These are phyloP conservation scores for Muntiacus muntjak DNA, from an alignment of 2,113 vertebrate genomes.

Conservation along the genomic window DNA sequence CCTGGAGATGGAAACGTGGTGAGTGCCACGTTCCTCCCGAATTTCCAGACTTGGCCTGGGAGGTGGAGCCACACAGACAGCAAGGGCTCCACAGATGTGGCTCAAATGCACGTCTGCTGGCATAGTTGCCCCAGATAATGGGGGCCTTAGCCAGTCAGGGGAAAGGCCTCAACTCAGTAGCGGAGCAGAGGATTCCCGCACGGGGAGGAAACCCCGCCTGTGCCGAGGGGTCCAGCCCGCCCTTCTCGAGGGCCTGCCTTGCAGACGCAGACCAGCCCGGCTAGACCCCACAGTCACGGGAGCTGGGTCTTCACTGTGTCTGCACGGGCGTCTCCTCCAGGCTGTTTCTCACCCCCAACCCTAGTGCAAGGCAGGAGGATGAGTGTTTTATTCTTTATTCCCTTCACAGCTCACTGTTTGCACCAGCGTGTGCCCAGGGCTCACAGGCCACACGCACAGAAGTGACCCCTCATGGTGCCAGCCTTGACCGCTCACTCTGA, in stretches of 20 bases:
- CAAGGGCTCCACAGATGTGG: accelerated
- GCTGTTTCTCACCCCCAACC: too few species aligned
- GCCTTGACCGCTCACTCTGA: background rate
- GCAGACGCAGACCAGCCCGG: accelerated
- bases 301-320: accelerated
- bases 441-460: accelerated
- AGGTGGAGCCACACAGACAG: background rate
- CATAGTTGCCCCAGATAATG: accelerated
- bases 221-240: background rate
- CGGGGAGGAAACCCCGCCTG: background rate
- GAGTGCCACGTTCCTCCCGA: accelerated
- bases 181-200: background rate
- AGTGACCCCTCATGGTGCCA: accelerated
- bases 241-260: background rate
- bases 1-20: accelerated
- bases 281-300: accelerated
- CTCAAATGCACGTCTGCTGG: accelerated
- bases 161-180: background rate
- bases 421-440: background rate
- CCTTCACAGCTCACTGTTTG: background rate
- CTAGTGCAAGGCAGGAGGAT: accelerated
- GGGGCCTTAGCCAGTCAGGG: background rate
- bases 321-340: accelerated
- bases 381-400: background rate
- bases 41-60: too few species aligned